These are phyloP conservation scores for Hetaerina titia DNA, from an alignment of 2,888 invertebrate species.

Conservation along the genomic window DNA sequence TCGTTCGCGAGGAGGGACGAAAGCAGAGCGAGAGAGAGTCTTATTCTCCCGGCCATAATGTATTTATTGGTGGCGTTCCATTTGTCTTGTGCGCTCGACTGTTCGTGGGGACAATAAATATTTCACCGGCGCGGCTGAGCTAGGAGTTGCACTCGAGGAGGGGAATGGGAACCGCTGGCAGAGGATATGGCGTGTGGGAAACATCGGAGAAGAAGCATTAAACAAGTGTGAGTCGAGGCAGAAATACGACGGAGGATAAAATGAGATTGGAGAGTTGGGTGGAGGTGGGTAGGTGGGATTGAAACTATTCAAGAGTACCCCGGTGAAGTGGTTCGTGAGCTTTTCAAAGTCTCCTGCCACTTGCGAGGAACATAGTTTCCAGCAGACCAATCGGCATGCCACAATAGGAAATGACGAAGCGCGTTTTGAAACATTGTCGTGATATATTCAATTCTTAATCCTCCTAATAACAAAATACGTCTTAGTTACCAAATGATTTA, in stretches of 20 bases:
- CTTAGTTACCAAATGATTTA: too few relatives aligned
- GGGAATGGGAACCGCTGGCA: background rate
- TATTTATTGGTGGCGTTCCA: conserved; percentile 38
- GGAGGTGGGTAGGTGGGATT: background rate
- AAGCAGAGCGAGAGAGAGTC: background rate
- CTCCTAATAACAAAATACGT: too few relatives aligned
- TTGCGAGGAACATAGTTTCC: too few relatives aligned
- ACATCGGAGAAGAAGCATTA: background rate
- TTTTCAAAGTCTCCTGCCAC: too few relatives aligned
- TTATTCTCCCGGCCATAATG: background rate
- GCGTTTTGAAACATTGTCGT: too few relatives aligned
- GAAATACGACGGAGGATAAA: background rate
- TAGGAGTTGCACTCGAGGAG: background rate
- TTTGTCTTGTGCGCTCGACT: conserved; percentile 17
- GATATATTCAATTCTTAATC: too few relatives aligned
- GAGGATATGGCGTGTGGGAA: background rate
- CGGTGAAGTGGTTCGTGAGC: too few relatives aligned
- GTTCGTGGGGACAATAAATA: conserved; percentile 24
- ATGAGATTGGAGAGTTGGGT: background rate
- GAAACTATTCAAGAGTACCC: background rate
- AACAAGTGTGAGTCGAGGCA: background rate
- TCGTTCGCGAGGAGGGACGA: background rate
- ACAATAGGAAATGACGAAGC: too few relatives aligned
- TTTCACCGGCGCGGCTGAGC: background rate
- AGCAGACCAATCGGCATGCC: too few relatives aligned